Conservation (phyloP, 2,888 invertebrate genomes). For the Morpho achilles region DNA sequence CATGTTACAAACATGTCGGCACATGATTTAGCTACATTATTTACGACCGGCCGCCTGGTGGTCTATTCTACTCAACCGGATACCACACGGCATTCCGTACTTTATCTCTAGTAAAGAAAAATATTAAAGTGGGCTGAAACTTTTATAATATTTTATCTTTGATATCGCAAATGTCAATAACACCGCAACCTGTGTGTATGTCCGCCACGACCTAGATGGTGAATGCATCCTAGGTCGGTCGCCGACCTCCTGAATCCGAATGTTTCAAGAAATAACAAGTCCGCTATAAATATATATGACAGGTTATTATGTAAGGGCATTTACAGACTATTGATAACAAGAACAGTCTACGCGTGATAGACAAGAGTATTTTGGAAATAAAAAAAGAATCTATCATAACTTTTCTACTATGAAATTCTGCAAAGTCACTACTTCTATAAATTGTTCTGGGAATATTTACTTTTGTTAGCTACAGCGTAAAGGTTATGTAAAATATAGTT, state of each 20-base stretch:
- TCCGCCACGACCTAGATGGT: constrained; percentile 11
- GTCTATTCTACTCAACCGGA: too few relatives aligned
- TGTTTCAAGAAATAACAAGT: constrained; percentile 10
- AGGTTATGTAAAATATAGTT: too few relatives aligned
- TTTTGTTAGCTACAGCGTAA: too few relatives aligned
- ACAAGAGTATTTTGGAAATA: background rate
- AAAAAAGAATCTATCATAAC: too few relatives aligned
- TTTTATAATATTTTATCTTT: background rate
- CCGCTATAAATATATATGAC: constrained; percentile 3
- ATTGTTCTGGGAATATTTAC: too few relatives aligned
- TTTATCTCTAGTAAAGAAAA: background rate
- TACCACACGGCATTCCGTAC: too few relatives aligned
- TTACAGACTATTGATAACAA: constrained; percentile 1
- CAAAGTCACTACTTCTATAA: too few relatives aligned
- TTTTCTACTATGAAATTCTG: too few relatives aligned
- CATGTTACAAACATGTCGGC: too few relatives aligned
- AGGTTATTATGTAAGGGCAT: constrained; percentile 13
- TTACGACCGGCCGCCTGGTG: too few relatives aligned
- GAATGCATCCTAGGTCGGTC: constrained; percentile 25
- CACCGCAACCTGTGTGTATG: background rate
- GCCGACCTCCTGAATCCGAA: constrained; percentile 11
- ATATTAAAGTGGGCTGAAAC: background rate
- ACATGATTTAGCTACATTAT: too few relatives aligned
- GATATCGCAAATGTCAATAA: constrained; percentile 6
- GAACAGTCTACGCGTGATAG: background rate